Evolutionary conservation across 1,140 invertebrate species (phyloP).

Genomic region (Pinna nobilis): DNA sequence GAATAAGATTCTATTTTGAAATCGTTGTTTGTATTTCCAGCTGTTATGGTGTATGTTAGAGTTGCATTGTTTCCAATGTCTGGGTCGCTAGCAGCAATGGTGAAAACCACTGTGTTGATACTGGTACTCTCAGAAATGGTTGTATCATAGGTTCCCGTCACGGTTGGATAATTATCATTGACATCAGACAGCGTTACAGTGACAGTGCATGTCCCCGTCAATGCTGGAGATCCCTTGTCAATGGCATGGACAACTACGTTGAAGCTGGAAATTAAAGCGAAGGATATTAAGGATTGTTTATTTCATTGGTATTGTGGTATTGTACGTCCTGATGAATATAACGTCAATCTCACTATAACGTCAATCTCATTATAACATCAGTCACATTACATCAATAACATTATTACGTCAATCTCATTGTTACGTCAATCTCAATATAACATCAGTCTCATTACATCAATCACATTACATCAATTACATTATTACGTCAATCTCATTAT

Average conservation of each 20-base stretch:
- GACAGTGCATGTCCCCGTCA: too few relatives aligned
- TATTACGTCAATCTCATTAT: too few relatives aligned
- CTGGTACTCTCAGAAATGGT: constrained; percentile 47
- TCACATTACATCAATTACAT: too few relatives aligned
- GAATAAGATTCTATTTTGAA: constrained; percentile 14
- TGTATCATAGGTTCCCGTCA: constrained; percentile 37
- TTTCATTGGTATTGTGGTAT: constrained; percentile 44
- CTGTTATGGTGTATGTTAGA: constrained; percentile 24
- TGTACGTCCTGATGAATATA: constrained; percentile 37
- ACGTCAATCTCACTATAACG: constrained; percentile 1
- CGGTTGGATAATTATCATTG: too few relatives aligned
- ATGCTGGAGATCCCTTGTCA: too few relatives aligned
- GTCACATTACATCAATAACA: constrained; percentile 41
- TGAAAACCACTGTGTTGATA: constrained; percentile 86
- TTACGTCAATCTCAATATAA: too few relatives aligned
- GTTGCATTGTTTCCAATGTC: constrained; percentile 76
- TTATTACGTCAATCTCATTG: too few relatives aligned
- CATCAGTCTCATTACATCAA: too few relatives aligned
- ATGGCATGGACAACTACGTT: too few relatives aligned
- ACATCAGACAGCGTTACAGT: too few relatives aligned
- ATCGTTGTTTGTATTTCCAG: constrained; percentile 3
- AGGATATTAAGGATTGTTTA: constrained; percentile 58
- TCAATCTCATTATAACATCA: constrained; percentile 24
- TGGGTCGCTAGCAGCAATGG: constrained; percentile 88
- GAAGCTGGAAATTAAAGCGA: too few relatives aligned